Percentiles rank a stretch among this genome's conserved stretches.
Conservation (phyloP, 2,888 invertebrate genomes). For the Caradrina kadenii region DNA sequence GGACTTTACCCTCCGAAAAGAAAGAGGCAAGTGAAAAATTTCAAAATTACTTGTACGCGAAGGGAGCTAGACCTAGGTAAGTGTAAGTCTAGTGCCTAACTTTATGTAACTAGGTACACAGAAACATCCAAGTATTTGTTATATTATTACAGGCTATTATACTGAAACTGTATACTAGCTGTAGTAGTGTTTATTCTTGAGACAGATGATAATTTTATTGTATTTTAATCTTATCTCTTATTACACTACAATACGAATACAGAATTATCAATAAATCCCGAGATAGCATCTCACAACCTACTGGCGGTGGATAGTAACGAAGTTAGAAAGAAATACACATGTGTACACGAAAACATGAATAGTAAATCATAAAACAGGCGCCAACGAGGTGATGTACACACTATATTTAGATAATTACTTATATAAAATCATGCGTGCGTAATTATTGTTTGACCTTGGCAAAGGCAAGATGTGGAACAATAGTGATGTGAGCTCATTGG, state of each 20-base stretch:
- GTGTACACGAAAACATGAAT: conserved; percentile 40
- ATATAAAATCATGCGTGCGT: conserved; percentile 65
- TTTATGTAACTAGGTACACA: not conserved
- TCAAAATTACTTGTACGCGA: not conserved
- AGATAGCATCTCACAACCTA: conserved; percentile 18
- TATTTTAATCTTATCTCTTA: conserved; percentile 49
- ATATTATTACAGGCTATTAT: not conserved
- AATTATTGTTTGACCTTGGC: conserved; percentile 74
- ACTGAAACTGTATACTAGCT: not conserved
- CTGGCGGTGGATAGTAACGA: not conserved
- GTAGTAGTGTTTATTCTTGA: conserved; percentile 18
- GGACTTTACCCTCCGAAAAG: not conserved
- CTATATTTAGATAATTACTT: conserved; percentile 66
- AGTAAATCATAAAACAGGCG: conserved; percentile 58
- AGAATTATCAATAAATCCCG: conserved; percentile 31
- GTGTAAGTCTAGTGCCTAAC: not conserved
- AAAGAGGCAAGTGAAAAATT: not conserved
- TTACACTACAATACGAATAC: conserved; percentile 20
- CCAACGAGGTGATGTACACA: conserved; percentile 58
- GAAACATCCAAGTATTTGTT: not conserved
- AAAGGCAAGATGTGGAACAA: conserved; percentile 74
- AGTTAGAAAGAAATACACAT: conserved; percentile 18
- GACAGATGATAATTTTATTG: conserved; percentile 26
- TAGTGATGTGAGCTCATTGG: conserved; percentile 69
- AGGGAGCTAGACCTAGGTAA: not conserved